Percentiles rank a stretch among this genome's conserved stretches.
phyloP scores from a whole-genome alignment of 2,888 invertebrate species.

The Villa cingulata region DNA sequence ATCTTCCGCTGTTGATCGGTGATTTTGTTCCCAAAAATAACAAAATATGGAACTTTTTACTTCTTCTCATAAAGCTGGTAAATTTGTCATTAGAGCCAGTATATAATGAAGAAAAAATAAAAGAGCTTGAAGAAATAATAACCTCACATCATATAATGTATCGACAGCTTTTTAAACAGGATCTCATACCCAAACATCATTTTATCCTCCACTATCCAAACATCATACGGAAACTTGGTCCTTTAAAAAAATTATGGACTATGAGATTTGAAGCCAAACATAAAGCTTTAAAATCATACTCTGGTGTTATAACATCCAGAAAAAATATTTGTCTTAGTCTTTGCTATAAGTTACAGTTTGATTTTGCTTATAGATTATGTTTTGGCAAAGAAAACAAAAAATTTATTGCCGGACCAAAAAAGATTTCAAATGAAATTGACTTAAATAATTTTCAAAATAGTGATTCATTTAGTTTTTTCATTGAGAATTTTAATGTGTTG shows the following conservation, averaged over 20 bases:
- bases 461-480: too few species aligned
- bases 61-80: not conserved
- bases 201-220: constrained; percentile 15
- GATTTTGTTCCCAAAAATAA: constrained; percentile 1
- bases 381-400: too few species aligned
- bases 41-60: not conserved
- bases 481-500: too few species aligned
- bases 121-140: constrained; percentile 10
- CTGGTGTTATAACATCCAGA: too few species aligned
- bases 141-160: constrained; percentile 14
- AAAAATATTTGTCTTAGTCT: too few species aligned
- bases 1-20: constrained; percentile 1
- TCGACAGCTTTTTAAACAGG: constrained; percentile 6
- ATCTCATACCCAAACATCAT: constrained; percentile 16
- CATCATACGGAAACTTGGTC: constrained; percentile 14
- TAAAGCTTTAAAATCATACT: constrained; percentile 12
- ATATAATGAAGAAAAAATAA: not conserved
- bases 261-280: constrained; percentile 16
- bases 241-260: constrained; percentile 11
- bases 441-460: too few species aligned
- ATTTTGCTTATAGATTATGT: too few species aligned
- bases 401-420: too few species aligned
- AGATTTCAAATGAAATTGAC: too few species aligned
- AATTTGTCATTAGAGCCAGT: not conserved
- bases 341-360: too few species aligned